phyloP scores from a whole-genome alignment of 1,140 invertebrate genomes.

The Drosophila tristis region DNA sequence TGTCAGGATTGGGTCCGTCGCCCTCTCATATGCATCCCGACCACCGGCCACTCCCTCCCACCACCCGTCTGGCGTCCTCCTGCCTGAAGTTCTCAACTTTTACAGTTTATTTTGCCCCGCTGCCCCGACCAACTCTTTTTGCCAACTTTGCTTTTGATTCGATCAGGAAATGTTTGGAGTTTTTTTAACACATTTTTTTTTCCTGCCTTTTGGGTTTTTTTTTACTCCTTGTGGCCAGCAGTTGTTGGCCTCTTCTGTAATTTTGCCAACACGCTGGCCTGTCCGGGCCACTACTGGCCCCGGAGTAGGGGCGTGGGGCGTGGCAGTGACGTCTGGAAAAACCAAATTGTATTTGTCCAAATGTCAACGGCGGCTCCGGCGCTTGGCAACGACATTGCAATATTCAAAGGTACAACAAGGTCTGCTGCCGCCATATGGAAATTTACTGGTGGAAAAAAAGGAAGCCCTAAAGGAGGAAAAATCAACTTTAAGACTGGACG shows the following conservation, averaged over 20 bases:
- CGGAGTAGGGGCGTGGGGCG: not conserved
- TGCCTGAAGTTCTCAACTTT: constrained; percentile 42
- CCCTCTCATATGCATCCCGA: constrained; percentile 42
- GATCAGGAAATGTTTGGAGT: constrained; percentile 72
- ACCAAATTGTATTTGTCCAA: constrained; percentile 68
- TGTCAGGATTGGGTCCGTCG: constrained; percentile 43
- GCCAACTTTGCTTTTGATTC: constrained; percentile 69
- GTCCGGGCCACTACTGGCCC: not conserved
- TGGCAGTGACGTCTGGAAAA: constrained; percentile 28
- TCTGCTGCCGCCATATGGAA: constrained; percentile 44
- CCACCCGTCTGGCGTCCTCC: not conserved
- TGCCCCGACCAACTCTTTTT: constrained; percentile 40
- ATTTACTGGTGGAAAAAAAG: not conserved
- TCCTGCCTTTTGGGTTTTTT: not conserved
- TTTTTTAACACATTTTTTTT: constrained; percentile 28
- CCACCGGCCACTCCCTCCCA: constrained; percentile 11
- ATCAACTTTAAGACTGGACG: constrained; percentile 29
- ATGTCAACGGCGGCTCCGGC: constrained; percentile 38
- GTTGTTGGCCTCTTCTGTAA: constrained; percentile 53
- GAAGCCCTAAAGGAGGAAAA: not conserved
- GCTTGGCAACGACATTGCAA: constrained; percentile 68
- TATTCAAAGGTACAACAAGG: constrained; percentile 56
- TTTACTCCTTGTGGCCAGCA: constrained; percentile 19
- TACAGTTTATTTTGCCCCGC: constrained; percentile 35
- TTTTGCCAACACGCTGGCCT: constrained; percentile 44